Conservation (phyloP, 2,113 vertebrate species). For the Clarias batrachus region DNA sequence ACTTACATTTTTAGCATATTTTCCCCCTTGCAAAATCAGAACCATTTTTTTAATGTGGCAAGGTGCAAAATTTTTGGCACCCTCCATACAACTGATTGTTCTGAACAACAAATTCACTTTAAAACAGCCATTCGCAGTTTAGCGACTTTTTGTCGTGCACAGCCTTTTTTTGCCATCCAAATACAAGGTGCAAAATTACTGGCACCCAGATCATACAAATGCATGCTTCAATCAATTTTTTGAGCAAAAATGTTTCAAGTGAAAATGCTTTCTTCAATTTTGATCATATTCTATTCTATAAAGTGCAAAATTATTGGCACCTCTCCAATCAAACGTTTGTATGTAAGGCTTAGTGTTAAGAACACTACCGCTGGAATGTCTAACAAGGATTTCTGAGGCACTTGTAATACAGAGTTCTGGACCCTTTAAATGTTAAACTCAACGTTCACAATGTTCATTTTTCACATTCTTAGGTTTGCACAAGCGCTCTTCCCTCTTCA, state of each 20-base stretch:
- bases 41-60: too few relatives aligned
- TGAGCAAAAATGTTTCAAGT: too few relatives aligned
- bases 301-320: background rate
- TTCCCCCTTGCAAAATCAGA: too few relatives aligned
- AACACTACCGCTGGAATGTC: background rate
- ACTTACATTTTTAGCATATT: too few relatives aligned
- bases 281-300: too few relatives aligned
- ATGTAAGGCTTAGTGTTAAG: background rate
- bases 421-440: background rate
- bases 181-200: background rate
- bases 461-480: background rate
- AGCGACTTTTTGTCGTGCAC: background rate
- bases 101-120: background rate
- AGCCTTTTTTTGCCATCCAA: background rate
- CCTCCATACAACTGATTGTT: background rate
- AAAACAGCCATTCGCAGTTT: background rate
- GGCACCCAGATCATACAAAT: too few relatives aligned
- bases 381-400: background rate
- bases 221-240: too few relatives aligned
- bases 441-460: background rate
- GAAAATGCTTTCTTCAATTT: too few relatives aligned
- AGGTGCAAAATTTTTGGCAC: background rate
- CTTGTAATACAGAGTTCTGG: background rate
- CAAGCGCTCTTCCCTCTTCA: background rate
- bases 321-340: background rate